A percentile compares a stretch with the other conserved stretches of the same genome.
Conservation (phyloP, 2,113 vertebrate genomes). For the Pluvianellus socialis region DNA sequence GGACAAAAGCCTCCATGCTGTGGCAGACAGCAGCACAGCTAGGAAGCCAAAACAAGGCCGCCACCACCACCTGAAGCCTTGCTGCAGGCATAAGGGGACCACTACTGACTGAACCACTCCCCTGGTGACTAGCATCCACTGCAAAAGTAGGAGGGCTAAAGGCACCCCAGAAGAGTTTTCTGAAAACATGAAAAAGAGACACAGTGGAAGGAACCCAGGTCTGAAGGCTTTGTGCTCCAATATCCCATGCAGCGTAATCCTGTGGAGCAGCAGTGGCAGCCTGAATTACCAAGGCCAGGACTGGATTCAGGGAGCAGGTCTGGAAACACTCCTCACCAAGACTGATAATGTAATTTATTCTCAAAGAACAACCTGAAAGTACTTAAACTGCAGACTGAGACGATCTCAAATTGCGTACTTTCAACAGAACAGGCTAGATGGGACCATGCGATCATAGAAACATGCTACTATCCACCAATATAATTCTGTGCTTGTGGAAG, state of each 20-base stretch:
- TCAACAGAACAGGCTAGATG: not conserved
- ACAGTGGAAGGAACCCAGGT: accelerated
- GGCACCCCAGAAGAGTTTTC: not conserved
- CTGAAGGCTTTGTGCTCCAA: not conserved
- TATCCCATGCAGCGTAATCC: not conserved
- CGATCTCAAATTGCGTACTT: not conserved
- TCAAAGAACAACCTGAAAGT: not conserved
- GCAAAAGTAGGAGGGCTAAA: not conserved
- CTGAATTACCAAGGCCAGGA: not conserved
- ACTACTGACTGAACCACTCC: not conserved
- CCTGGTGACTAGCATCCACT: not conserved
- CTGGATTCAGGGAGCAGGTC: not conserved
- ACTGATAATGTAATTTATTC: not conserved
- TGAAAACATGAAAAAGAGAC: not conserved
- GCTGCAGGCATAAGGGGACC: not conserved
- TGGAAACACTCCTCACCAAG: not conserved
- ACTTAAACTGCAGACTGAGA: not conserved
- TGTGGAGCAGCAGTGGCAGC: not conserved
- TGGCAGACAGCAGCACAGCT: not conserved
- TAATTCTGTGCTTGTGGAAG: not conserved
- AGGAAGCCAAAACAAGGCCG: not conserved
- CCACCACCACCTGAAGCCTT: not conserved
- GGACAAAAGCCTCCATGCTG: not conserved
- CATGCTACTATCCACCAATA: not conserved
- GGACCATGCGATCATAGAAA: not conserved